A percentile compares a stretch with the other conserved stretches of the same genome.
Conservation (phyloP, 2,797 vertebrate species). For the Coranthus polyacanthus region DNA sequence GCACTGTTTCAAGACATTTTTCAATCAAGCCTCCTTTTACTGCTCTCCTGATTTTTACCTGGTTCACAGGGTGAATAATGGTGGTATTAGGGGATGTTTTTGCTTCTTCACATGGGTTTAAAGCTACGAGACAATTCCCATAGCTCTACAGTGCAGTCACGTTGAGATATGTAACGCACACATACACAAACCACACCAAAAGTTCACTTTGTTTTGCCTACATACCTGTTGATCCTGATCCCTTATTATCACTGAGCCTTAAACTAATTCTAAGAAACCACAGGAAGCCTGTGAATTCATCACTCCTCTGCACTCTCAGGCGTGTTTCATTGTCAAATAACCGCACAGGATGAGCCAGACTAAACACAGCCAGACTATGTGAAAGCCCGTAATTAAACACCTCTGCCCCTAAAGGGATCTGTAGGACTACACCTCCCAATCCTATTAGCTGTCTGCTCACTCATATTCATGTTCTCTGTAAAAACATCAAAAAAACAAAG, state of each 20-base stretch:
- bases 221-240: conserved; percentile 42
- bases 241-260: conserved; percentile 23
- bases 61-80: conserved; percentile 49
- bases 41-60: conserved; percentile 17
- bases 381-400: conserved; percentile 82
- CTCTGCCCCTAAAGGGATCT: conserved; percentile 58
- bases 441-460: conserved; percentile 26
- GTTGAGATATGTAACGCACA: not conserved
- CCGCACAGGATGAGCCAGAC: conserved; percentile 55
- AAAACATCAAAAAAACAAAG: not conserved
- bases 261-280: conserved; percentile 36
- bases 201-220: conserved; percentile 20
- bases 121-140: conserved; percentile 8
- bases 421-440: conserved; percentile 19
- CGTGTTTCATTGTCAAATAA: conserved; percentile 43
- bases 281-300: conserved; percentile 41
- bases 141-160: not conserved
- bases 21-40: conserved; percentile 36
- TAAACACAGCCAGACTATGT: conserved; percentile 58
- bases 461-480: conserved; percentile 7
- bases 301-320: conserved; percentile 25
- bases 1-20: conserved; percentile 33
- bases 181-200: conserved; percentile 5
- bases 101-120: not conserved
- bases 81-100: not conserved